Evolutionary conservation across 2,113 vertebrate species (phyloP).

Genomic region (Petrocephalus microphthalmus): DNA sequence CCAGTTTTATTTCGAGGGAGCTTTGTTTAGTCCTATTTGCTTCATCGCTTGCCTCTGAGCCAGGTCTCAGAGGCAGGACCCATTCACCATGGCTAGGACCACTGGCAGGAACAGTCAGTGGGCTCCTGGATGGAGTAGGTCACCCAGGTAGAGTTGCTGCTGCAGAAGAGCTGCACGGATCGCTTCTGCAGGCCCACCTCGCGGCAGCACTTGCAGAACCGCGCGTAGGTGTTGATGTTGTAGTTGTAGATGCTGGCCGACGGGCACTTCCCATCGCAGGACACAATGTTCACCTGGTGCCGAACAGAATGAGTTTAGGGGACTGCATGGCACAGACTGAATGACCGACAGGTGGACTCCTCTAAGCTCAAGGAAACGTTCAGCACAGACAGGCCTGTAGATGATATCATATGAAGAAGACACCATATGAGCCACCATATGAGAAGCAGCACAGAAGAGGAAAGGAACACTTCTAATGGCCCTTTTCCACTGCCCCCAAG

Average conservation of each 20-base stretch:
- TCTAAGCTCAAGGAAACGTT: too few species aligned
- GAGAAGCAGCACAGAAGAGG: too few species aligned
- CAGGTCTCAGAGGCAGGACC: background rate
- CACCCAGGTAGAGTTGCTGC: conserved; percentile 88
- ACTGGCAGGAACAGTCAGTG: conserved; percentile 94
- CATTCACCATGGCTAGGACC: conserved; percentile 66
- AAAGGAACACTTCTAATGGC: too few species aligned
- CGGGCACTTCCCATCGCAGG: conserved; percentile 91
- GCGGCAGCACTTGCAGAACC: conserved; percentile 96
- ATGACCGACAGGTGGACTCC: background rate
- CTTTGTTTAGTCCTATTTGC: background rate
- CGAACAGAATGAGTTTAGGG: background rate
- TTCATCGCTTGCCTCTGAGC: background rate
- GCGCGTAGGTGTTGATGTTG: conserved; percentile 92
- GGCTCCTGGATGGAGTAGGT: conserved; percentile 91
- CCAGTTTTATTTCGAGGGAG: background rate
- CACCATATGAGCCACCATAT: too few species aligned
- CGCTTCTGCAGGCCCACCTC: conserved; percentile 86
- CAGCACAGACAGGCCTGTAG: too few species aligned
- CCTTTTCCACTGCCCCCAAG: too few species aligned
- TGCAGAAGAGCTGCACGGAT: conserved; percentile 86
- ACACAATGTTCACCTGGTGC: conserved; percentile 89
- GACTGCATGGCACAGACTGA: background rate
- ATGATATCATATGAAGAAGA: too few species aligned
- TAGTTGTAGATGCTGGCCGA: conserved; percentile 99